Evolutionary conservation across 2,797 vertebrate genomes (phyloP), one percentile per base, ranked within the genome.

Genomic region (Sparidentex hasta): DNA sequence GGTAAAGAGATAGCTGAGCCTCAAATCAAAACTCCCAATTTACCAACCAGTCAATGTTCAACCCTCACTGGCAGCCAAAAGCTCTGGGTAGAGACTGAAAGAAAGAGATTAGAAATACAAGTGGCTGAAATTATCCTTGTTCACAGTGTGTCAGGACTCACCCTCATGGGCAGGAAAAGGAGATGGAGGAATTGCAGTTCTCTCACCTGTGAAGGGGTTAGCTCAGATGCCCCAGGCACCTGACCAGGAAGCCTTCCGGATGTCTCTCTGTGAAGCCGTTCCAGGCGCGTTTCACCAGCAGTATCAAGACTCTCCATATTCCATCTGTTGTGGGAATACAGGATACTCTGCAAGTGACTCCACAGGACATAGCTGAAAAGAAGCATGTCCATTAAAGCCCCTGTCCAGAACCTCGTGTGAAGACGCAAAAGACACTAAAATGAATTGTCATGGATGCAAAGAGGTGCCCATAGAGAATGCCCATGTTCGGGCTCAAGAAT

Each of bases 21-120:
- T 63, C 21, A 52, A 65, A 43, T 27, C 44, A 66, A 70, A 69
- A 41, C 44, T 65, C 12, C 74, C 20, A 70, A 29, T 73, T 88
- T 57, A 50, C 25, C 38, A 52, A 3, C 3, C 3, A 2, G 21
- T 63, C 18, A 47, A 7, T 67, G 13, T 64, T 70, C 0, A 50
- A 51, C n/a, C 25, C 8, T 50, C 56, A 65, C 25, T 50, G 47
- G 47, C 55, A 11, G 43, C 67, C 52, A 72, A 48, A 13, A 74
- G 20, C 48, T 51, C 47, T 65, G 23, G 1, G 27, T 33, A n/a
- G 2, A 50, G 43, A 67, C 27, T 13, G 29, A 64, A 12, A 62
- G 25, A 33, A 51, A 20, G 5, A 41, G 33, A 25, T 27, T 1
- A 23, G 14, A 54, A 70, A 61, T 52, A 57, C 55, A 3, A 17